These are phyloP conservation scores for Cyanoderma ruficeps DNA, from an alignment of 2,113 vertebrate species.

Conservation along the genomic window DNA sequence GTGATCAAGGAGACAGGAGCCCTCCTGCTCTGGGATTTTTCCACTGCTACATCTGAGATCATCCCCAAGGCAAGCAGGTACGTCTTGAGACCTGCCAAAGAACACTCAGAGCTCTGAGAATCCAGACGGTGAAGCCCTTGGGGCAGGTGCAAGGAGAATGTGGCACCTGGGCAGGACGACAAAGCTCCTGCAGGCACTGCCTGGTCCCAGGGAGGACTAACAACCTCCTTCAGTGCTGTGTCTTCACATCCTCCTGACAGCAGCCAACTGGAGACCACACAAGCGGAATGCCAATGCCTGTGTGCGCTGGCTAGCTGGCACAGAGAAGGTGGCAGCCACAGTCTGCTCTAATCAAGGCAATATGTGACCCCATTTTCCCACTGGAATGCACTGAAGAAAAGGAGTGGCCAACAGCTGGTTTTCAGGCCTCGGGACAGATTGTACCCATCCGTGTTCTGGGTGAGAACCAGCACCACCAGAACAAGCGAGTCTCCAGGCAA, in stretches of 20 bases:
- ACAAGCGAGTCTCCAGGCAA: neutral
- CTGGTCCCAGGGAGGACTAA: neutral
- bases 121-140: neutral
- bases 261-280: neutral
- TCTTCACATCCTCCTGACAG: neutral
- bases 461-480: conserved; percentile 8
- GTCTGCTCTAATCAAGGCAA: conserved; percentile 34
- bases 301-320: neutral
- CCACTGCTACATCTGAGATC: conserved; percentile 62
- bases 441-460: conserved; percentile 35
- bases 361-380: neutral
- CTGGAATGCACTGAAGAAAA: conserved; percentile 21
- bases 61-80: conserved; percentile 66
- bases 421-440: neutral
- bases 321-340: neutral
- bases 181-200: neutral
- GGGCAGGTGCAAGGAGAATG: neutral
- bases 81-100: conserved; percentile 67
- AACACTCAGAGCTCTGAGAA: conserved; percentile 59
- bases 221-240: neutral
- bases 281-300: neutral
- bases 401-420: conserved; percentile 3
- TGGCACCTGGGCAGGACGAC: neutral
- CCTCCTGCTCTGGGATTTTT: conserved; percentile 65
- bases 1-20: conserved; percentile 54